These are phyloP conservation scores for Cossypha caffra DNA, from an alignment of 2,797 vertebrate genomes.

Conservation along the genomic window DNA sequence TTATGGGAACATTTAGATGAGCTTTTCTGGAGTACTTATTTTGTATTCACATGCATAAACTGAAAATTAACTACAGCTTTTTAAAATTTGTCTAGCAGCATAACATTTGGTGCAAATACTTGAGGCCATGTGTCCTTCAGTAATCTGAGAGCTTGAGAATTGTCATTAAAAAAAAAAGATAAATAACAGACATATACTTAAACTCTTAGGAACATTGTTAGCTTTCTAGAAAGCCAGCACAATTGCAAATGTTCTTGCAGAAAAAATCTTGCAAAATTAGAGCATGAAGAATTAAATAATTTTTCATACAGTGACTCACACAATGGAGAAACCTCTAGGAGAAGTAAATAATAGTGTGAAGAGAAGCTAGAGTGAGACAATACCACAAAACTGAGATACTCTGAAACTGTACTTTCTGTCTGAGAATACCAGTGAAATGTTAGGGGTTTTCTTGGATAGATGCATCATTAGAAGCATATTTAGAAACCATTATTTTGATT, in stretches of 20 bases:
- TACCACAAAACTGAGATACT: neutral
- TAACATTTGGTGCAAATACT: neutral
- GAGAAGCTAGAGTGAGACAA: neutral
- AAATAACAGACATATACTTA: neutral
- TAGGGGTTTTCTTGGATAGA: neutral
- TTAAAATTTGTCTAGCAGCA: neutral
- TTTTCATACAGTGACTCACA: neutral
- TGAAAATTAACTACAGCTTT: neutral
- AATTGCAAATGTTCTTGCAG: neutral
- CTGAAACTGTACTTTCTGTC: neutral
- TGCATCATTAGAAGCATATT: neutral
- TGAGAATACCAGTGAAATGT: neutral
- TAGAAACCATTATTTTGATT: neutral
- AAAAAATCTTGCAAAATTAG: neutral
- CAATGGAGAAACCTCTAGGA: neutral
- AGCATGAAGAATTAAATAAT: neutral
- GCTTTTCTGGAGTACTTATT: neutral
- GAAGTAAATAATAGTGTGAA: neutral
- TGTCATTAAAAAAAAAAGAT: neutral
- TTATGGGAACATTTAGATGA: neutral
- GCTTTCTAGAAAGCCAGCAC: neutral
- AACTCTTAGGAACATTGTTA: neutral
- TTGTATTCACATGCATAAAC: neutral
- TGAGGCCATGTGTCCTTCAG: neutral
- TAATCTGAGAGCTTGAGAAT: neutral